phyloP scores from a whole-genome alignment of 2,113 vertebrate genomes.

The Gallinago jamesoni region DNA sequence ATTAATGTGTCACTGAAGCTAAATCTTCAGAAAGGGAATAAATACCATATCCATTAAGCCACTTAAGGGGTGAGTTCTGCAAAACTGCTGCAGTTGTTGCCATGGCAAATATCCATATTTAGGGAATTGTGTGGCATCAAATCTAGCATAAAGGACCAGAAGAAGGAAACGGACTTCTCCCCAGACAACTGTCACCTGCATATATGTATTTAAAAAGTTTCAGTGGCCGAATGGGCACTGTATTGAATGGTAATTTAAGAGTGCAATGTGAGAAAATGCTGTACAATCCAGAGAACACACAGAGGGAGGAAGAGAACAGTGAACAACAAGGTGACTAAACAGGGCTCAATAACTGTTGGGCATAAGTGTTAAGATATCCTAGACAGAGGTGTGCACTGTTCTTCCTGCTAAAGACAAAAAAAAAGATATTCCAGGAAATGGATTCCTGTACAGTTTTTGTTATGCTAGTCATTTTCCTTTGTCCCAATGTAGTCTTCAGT shows the following conservation, averaged over 20 bases:
- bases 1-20: constrained; percentile 64
- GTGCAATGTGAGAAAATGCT: not conserved
- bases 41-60: constrained; percentile 58
- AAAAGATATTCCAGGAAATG: not conserved
- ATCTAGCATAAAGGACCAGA: not conserved
- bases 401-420: not conserved
- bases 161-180: not conserved
- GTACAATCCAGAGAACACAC: not conserved
- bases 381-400: not conserved
- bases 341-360: not conserved
- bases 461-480: not conserved
- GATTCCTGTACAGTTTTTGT: not conserved
- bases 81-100: constrained; percentile 40
- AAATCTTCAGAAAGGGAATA: constrained; percentile 64
- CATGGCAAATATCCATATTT: constrained; percentile 54
- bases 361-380: not conserved
- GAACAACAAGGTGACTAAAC: not conserved
- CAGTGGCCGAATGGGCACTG: not conserved
- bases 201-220: not conserved
- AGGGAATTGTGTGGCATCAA: constrained; percentile 19
- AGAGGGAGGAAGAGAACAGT: not conserved
- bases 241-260: not conserved
- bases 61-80: constrained; percentile 52
- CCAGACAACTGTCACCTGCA: not conserved
- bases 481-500: not conserved